Conservation (phyloP, 2,888 invertebrate species). For the Scaptodrosophila latifasciaeformis region DNA sequence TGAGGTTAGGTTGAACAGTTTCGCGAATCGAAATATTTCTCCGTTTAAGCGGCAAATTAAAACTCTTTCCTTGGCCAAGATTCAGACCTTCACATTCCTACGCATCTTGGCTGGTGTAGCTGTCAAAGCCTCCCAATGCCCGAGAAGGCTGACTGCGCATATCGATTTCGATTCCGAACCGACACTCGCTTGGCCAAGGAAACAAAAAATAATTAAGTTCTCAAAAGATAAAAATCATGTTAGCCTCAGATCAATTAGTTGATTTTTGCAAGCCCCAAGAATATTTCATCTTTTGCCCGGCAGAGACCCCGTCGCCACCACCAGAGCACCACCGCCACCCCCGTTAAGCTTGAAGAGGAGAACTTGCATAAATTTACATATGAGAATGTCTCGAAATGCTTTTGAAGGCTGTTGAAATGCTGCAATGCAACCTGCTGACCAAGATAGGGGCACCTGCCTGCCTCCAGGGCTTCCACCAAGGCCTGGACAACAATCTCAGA, state of each 20-base stretch:
- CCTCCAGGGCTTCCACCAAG: neutral
- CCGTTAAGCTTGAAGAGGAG: conserved; percentile 10
- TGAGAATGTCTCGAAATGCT: conserved; percentile 62
- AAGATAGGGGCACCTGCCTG: conserved; percentile 45
- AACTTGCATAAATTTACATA: conserved; percentile 68
- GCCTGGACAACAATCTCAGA: neutral
- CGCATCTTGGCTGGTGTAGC: too few species aligned
- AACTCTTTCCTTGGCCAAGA: too few species aligned
- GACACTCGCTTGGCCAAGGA: conserved; percentile 26
- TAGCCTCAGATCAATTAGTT: conserved; percentile 72
- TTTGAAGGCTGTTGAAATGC: conserved; percentile 70
- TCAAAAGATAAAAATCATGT: conserved; percentile 73
- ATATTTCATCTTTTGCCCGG: conserved; percentile 62
- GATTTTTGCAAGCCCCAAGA: conserved; percentile 52
- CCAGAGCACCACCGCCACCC: conserved; percentile 11
- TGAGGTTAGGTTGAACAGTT: too few species aligned
- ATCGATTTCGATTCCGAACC: conserved; percentile 47
- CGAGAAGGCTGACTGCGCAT: too few species aligned
- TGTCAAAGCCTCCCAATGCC: too few species aligned
- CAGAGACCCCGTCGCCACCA: conserved; percentile 19
- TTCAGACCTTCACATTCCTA: conserved; percentile 57
- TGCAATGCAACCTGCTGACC: conserved; percentile 50
- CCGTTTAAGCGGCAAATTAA: too few species aligned
- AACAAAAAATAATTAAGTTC: conserved; percentile 72
- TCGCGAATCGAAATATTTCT: too few species aligned